phyloP scores from a whole-genome alignment of 2,797 vertebrate genomes.

The Manis pentadactyla region DNA sequence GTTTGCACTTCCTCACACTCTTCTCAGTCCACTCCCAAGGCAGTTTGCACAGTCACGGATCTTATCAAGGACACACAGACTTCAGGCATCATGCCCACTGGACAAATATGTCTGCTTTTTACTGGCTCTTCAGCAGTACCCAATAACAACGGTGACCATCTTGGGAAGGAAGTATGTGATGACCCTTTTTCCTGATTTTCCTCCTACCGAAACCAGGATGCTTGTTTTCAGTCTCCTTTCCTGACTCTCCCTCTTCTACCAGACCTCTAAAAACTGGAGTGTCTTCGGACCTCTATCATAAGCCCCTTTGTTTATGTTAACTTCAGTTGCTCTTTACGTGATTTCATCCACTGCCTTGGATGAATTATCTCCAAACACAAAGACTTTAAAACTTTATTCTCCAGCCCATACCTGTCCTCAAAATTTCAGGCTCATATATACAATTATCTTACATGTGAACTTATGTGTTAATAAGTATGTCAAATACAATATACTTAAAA shows the following conservation, averaged over 20 bases:
- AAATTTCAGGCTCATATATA: not conserved
- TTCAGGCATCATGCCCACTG: not conserved
- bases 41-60: too few species aligned
- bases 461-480: not conserved
- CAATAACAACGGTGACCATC: not conserved
- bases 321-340: not conserved
- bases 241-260: not conserved
- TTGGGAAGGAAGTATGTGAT: not conserved
- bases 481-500: not conserved
- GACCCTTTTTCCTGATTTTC: not conserved
- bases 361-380: not conserved
- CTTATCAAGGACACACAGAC: not conserved
- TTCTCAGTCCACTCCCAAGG: not conserved
- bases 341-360: not conserved
- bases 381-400: slow-evolving; percentile 4
- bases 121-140: not conserved
- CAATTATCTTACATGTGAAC: not conserved
- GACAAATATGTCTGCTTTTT: not conserved
- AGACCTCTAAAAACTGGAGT: not conserved
- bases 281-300: not conserved
- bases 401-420: not conserved
- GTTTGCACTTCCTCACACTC: not conserved
- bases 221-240: not conserved
- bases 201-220: not conserved
- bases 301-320: not conserved